Evolutionary conservation across 2,888 invertebrate species (phyloP).

Genomic region (Eumacrocentrus americanus): DNA sequence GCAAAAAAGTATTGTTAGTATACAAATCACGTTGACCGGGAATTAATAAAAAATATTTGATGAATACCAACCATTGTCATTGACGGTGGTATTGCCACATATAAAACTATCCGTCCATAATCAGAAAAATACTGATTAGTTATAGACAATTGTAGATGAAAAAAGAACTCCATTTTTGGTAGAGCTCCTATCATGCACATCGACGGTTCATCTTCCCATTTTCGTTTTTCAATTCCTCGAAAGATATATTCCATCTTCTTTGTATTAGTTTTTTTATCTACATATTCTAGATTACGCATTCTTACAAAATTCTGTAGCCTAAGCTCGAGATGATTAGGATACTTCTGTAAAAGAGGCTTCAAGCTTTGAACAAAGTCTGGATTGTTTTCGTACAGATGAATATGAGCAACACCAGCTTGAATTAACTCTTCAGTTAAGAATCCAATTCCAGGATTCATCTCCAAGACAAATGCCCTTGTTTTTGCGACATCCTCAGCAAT

Average conservation of each 20-base stretch:
- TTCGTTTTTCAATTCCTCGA: constrained; percentile 61
- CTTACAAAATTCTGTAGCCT: constrained; percentile 67
- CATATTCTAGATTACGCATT: constrained; percentile 65
- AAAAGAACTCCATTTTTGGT: constrained; percentile 67
- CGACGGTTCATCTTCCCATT: constrained; percentile 63
- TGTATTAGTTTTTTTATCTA: constrained; percentile 67
- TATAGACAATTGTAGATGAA: constrained; percentile 68
- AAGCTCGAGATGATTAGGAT: constrained; percentile 61
- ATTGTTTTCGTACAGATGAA: constrained; percentile 69
- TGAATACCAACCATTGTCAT: constrained; percentile 67
- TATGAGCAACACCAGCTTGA: constrained; percentile 60
- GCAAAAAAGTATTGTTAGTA: constrained; percentile 28
- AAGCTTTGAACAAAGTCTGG: constrained; percentile 63
- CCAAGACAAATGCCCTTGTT: constrained; percentile 63
- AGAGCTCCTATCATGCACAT: constrained; percentile 69
- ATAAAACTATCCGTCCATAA: constrained; percentile 70
- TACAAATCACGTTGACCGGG: constrained; percentile 3
- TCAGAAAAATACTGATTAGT: constrained; percentile 67
- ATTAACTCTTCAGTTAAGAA: constrained; percentile 69
- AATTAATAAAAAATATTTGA: not conserved
- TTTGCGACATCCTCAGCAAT: constrained; percentile 56
- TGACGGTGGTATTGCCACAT: constrained; percentile 67
- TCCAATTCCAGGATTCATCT: constrained; percentile 75
- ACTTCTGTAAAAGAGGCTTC: constrained; percentile 59
- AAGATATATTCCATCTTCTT: constrained; percentile 65